A percentile compares a stretch with the other conserved stretches of the same genome.
These are phyloP conservation scores for Equus przewalskii DNA, from an alignment of 2,113 vertebrate genomes.

Conservation along the genomic window DNA sequence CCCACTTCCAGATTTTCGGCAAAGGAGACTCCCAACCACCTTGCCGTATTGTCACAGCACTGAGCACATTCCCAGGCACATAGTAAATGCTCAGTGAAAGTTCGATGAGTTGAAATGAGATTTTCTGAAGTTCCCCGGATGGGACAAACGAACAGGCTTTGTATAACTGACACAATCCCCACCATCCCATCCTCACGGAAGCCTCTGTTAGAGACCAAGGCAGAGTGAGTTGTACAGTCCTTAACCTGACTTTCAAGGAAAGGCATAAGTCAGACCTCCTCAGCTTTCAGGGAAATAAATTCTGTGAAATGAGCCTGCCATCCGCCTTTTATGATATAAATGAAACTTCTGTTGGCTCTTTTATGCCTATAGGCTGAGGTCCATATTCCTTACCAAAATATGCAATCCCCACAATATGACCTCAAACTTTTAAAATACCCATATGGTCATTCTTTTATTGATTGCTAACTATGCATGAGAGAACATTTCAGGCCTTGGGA, in stretches of 20 bases:
- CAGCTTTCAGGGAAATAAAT: conserved; percentile 80
- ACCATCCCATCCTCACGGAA: neutral
- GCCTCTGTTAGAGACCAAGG: conserved; percentile 50
- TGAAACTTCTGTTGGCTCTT: conserved; percentile 67
- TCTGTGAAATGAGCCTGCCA: conserved; percentile 76
- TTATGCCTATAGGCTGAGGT: conserved; percentile 59
- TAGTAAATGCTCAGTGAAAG: neutral
- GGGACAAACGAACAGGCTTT: neutral
- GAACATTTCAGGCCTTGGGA: neutral
- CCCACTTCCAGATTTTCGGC: neutral
- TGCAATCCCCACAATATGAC: conserved; percentile 3
- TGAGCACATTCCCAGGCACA: neutral
- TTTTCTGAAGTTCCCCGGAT: neutral
- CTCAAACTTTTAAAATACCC: conserved; percentile 62
- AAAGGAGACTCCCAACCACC: neutral
- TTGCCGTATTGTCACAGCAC: neutral
- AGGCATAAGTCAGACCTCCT: conserved; percentile 78
- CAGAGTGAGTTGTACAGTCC: conserved; percentile 47
- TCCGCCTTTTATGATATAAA: conserved; percentile 78
- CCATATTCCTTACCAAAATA: conserved; percentile 76
- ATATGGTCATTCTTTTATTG: conserved; percentile 48
- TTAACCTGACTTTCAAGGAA: conserved; percentile 73
- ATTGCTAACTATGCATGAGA: neutral
- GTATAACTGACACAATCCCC: neutral
- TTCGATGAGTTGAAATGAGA: neutral